Evolutionary conservation across 2,113 vertebrate genomes (phyloP).

Genomic region (Marcusenius ussheri): DNA sequence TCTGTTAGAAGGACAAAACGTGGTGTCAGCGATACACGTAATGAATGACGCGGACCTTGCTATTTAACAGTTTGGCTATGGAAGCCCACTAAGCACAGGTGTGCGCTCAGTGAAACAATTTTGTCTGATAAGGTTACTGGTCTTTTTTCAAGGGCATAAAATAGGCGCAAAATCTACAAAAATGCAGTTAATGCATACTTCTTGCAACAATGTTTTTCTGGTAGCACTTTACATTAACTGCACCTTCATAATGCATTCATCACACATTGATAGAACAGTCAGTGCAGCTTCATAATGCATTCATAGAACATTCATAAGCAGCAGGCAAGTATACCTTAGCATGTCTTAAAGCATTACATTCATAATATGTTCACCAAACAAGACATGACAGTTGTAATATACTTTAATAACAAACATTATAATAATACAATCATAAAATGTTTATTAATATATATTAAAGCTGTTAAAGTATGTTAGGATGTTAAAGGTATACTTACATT

Average conservation of each 20-base stretch:
- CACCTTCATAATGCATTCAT: background rate
- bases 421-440: background rate
- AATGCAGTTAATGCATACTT: background rate
- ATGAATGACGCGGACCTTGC: background rate
- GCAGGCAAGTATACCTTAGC: background rate
- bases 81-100: background rate
- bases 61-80: background rate
- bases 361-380: background rate
- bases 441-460: background rate
- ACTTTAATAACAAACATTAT: background rate
- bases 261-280: background rate
- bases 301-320: background rate
- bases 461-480: background rate
- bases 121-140: background rate
- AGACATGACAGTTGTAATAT: background rate
- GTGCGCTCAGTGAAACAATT: background rate
- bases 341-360: background rate
- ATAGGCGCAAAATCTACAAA: background rate
- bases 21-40: background rate
- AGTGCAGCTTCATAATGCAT: background rate
- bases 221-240: background rate
- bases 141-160: background rate
- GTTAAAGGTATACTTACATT: background rate
- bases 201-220: background rate
- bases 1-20: background rate